A percentile compares a stretch with the other conserved stretches of the same genome.
Conservation (phyloP, 2,113 vertebrate species). For the Nibea albiflora region DNA sequence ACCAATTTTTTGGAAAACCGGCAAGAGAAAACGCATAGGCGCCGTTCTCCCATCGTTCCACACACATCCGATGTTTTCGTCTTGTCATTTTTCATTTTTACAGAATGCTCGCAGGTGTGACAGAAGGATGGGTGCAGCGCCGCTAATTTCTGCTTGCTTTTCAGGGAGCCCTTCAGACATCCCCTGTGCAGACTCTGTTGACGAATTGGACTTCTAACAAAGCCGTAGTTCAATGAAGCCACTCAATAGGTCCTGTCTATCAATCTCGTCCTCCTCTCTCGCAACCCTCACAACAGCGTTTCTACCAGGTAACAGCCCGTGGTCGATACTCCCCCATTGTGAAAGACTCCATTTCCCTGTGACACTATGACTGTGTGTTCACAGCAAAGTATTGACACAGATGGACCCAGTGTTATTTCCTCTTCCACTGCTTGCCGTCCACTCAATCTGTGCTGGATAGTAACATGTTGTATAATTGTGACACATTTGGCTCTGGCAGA, state of each 20-base stretch:
- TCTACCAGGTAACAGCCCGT: constrained; percentile 50
- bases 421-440: constrained; percentile 1
- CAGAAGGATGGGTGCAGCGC: constrained; percentile 4
- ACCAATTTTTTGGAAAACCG: not conserved
- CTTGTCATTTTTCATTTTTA: not conserved
- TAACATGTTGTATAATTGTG: constrained; percentile 46
- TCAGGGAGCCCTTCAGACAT: not conserved
- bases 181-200: not conserved
- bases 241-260: constrained; percentile 30
- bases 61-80: not conserved
- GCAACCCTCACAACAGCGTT: constrained; percentile 28
- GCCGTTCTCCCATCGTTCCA: too few relatives aligned
- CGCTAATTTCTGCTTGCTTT: not conserved
- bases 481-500: constrained; percentile 23
- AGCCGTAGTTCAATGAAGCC: constrained; percentile 24
- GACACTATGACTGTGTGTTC: constrained; percentile 35
- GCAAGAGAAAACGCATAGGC: not conserved
- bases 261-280: constrained; percentile 19
- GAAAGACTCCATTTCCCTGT: constrained; percentile 50
- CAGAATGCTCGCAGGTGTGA: not conserved
- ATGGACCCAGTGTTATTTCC: constrained; percentile 43
- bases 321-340: constrained; percentile 44
- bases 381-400: constrained; percentile 52
- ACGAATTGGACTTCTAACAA: constrained; percentile 35
- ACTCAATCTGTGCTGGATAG: constrained; percentile 52